Evolutionary conservation across 2,888 invertebrate genomes (phyloP), one percentile per base, ranked within the genome.

Genomic region (Campaea margaritaria): DNA sequence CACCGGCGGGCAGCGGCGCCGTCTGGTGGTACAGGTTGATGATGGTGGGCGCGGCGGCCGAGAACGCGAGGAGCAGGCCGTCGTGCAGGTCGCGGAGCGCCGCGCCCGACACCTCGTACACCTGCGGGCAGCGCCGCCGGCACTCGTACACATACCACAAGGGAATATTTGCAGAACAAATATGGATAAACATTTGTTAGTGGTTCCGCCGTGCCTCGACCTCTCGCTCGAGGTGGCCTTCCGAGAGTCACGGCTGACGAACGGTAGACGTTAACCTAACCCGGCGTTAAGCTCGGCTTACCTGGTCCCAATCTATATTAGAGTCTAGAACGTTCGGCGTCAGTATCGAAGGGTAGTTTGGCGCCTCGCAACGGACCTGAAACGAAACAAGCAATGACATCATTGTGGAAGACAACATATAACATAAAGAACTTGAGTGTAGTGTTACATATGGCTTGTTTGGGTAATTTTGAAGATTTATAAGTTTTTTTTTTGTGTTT

Each of bases 291-390:
- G 5, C 2, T 21, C 21, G 21, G 21, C 2, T 76, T 60, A 92
- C 93, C 82, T 91, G 84, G 63, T 94, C 94, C 94, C 94, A 95
- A 62, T 94, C 93, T 21, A 95, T 91, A 67, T 93, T 92, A 10
- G 93, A 85, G 56, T 89, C 86, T 14, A 93, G 72, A 2, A 92
- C 78, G 15, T 89, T 80, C 0, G 90, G 85, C 12, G 88, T 91
- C 65, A 93, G 82, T 13, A 93, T 74, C 0, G 87, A 76, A 0
- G 92, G 81, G 64, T 85, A 92, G 66, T 93, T 91, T 0, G 93
- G 93, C 0, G 82, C 76, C 39, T 91, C 87, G 54, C 91, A 86
- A 58, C 91, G 93, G 0, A 93, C 88, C 91, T 91, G 78, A 0
- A 14, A 11, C 38, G 13, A 42, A 11, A 21, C 21, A 21, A 21